Percentiles rank a stretch among this genome's conserved stretches.
These are phyloP conservation scores for Botia kubotai DNA, from an alignment of 2,797 vertebrate genomes.

Conservation along the genomic window DNA sequence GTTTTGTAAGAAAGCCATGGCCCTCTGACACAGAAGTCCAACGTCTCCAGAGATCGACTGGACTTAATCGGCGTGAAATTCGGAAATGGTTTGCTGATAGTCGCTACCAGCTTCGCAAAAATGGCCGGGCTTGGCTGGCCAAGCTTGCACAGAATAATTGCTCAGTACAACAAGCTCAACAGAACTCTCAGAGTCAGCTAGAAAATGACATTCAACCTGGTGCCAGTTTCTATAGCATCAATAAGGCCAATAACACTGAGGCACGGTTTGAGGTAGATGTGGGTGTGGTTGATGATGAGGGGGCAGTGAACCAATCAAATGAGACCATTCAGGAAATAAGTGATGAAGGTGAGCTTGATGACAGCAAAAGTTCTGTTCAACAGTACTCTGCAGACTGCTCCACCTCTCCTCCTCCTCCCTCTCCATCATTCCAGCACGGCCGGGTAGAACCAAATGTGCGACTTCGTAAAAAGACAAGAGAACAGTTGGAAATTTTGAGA, in stretches of 20 bases:
- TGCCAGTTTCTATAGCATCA: conserved; percentile 25
- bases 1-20: conserved; percentile 57
- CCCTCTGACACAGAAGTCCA: conserved; percentile 58
- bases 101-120: conserved; percentile 62
- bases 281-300: conserved; percentile 49
- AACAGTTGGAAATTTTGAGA: conserved; percentile 78
- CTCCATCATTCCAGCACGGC: conserved; percentile 44
- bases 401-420: conserved; percentile 49
- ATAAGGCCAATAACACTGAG: background rate
- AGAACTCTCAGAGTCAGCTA: background rate
- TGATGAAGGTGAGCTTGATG: conserved; percentile 19
- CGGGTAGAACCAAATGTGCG: conserved; percentile 61
- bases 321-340: conserved; percentile 28
- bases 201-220: conserved; percentile 25
- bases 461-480: conserved; percentile 73
- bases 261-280: conserved; percentile 35
- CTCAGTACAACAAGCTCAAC: background rate
- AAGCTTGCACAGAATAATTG: conserved; percentile 39
- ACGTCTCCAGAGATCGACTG: conserved; percentile 59
- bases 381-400: conserved; percentile 39
- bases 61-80: conserved; percentile 62
- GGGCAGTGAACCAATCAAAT: conserved; percentile 14
- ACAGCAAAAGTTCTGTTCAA: conserved; percentile 19
- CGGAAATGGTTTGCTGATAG: conserved; percentile 68
- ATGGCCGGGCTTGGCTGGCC: conserved; percentile 54